Evolutionary conservation across 2,888 invertebrate genomes (phyloP), one percentile per base, ranked within the genome.

Genomic region (Caenorhabditis doughertyi): DNA sequence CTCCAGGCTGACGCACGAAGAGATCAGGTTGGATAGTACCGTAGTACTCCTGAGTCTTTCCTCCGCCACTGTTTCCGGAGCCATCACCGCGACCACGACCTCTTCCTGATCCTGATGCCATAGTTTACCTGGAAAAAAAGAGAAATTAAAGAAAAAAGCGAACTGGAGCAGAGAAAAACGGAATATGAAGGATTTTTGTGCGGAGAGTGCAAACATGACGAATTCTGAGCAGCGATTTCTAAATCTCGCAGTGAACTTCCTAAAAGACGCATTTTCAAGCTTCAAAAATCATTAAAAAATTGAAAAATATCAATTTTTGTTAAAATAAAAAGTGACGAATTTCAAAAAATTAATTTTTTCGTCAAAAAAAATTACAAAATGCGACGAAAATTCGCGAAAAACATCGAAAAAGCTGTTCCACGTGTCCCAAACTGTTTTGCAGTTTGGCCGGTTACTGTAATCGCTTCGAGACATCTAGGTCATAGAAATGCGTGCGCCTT

Each of bases 1-100:
- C 70, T 42, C 81, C 82, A 13, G 60, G 39, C 47, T 81, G 84
- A n/a, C 85, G 74, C 23, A 84, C 83, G 62, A 81, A 84, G 8
- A 87, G 82, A 77, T 87, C 87, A 3, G 83, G 80, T 58, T 84
- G 85, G 49, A 87, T 83, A 1, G 87, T 87, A 64, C 84, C 79
- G 25, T 25, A 53, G 56, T 60, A 67, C 35, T 73, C 72, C 60
- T 67, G 72, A 16, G 39, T 53, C 35, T 29, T 56, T n/a, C 42
- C 67, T 2, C 62, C 70, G 27, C 79, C 64, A 55, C 56, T 64
- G 64, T 79, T 70, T 21, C 71, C 79, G 1, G 71, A 71, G 23
- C 79, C 79, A 56, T 71, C 64, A 21, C 79, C 79, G 64, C 79
- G 47, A 11, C 71, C 79, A 67, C 79, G 79, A 27, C 79, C 79